Evolutionary conservation across 2,888 invertebrate genomes (phyloP), one percentile per base, ranked within the genome.

Genomic region (Xylota sylvarum): DNA sequence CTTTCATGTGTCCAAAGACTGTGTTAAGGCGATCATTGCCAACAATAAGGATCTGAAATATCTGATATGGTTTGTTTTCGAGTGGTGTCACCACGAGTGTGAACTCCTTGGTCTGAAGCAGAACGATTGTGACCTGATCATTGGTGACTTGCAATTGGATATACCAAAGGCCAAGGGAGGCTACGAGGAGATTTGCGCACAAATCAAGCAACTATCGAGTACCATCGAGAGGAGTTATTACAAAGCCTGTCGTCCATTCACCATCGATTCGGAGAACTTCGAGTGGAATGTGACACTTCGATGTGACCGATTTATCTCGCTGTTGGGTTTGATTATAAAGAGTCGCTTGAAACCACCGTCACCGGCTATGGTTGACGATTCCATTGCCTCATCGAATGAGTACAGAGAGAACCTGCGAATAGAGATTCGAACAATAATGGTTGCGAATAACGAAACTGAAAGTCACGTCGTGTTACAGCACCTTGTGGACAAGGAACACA

Each of bases 21-120:
- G 92, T 62, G 89, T 92, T 1, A 92, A 92, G 77, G 89, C 90
- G 10, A 90, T 92, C 9, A 91, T 92, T 64, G 90, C 89, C 7
- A 89, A 90, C 14, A 88, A 88, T 60, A 88, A 89, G 69, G 83
- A 88, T 37, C 89, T 90, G 55, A 90, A 90, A 65, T 88, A 90
- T 67, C 77, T 92, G 4, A 89, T 91, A 9, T 92, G 91, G 90
- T 92, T 92, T 67, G 90, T 92, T 2, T 89, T 90, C 43, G 90
- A 91, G 76, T 93, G 92, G 92, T 92, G 91, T n/a, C 90, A 90
- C 50, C 90, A 90, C 70, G 92, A 92, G 83, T 92, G 92, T 56
- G 88, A 89, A 27, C 89, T 89, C 35, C 81, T 90, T 35, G 90
- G 90, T 5, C 69, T 91, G 4, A 88, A 89, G 27, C 83, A 89